Evolutionary conservation across 2,113 vertebrate species (phyloP).

Genomic region (Syngnathoides biaculeatus): DNA sequence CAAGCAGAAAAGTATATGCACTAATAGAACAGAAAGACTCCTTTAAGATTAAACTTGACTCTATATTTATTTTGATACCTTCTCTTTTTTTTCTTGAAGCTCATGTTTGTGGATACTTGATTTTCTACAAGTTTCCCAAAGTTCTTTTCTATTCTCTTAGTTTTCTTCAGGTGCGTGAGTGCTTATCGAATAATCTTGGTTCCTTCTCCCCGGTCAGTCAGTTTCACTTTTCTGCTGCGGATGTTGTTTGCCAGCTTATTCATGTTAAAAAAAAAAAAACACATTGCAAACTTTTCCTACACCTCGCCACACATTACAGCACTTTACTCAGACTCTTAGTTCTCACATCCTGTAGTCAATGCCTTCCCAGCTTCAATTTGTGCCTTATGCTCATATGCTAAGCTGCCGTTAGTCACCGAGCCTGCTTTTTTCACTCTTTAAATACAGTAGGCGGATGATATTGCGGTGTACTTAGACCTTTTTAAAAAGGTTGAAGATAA

Average conservation of each 20-base stretch:
- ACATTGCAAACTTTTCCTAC: background rate
- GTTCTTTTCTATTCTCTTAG: background rate
- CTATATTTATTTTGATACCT: too few relatives aligned
- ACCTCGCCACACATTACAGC: background rate
- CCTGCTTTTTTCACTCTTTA: background rate
- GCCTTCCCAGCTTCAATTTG: background rate
- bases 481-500: constrained; percentile 4
- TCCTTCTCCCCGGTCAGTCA: background rate
- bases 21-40: too few relatives aligned
- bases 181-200: background rate
- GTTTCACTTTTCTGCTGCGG: background rate
- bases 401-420: background rate
- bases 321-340: background rate
- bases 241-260: background rate
- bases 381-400: background rate
- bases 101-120: background rate
- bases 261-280: background rate
- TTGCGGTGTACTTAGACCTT: constrained; percentile 3
- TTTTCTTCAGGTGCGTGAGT: background rate
- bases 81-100: too few relatives aligned
- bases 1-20: too few relatives aligned
- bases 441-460: background rate
- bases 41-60: too few relatives aligned
- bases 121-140: background rate
- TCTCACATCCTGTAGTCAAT: background rate